Evolutionary conservation across 2,113 vertebrate genomes (phyloP).

Genomic region (Sigmodon hispidus): DNA sequence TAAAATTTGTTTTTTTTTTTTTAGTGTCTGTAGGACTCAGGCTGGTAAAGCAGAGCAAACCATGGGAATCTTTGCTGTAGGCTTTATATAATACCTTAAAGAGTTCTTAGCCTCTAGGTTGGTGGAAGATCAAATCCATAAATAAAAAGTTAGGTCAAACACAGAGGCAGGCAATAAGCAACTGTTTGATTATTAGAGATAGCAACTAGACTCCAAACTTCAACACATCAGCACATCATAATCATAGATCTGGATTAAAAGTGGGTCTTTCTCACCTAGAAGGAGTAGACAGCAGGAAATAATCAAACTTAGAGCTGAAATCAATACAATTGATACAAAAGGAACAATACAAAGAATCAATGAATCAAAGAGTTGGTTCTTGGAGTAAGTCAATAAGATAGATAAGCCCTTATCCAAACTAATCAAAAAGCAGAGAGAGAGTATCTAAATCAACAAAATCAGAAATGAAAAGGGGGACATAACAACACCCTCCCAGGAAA

Average conservation of each 20-base stretch:
- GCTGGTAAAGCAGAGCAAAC: not conserved
- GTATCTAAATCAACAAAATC: too few relatives aligned
- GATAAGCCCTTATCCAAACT: too few relatives aligned
- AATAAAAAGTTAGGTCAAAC: not conserved
- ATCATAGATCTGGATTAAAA: not conserved
- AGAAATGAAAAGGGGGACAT: too few relatives aligned
- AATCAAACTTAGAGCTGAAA: too few relatives aligned
- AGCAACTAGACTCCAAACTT: not conserved
- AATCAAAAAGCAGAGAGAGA: too few relatives aligned
- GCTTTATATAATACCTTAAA: not conserved
- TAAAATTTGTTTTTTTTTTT: not conserved
- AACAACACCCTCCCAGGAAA: too few relatives aligned
- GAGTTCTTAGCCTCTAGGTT: not conserved
- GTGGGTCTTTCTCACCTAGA: too few relatives aligned
- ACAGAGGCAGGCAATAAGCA: not conserved
- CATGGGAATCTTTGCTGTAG: not conserved
- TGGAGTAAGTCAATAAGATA: too few relatives aligned
- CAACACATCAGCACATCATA: not conserved
- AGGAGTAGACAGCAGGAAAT: too few relatives aligned
- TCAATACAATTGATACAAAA: too few relatives aligned
- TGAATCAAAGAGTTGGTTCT: too few relatives aligned
- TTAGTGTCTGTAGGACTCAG: not conserved
- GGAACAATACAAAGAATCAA: too few relatives aligned
- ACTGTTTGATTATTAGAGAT: not conserved
- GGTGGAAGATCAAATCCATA: not conserved